Percentiles rank a stretch among this genome's conserved stretches.
Conservation (phyloP, 2,797 vertebrate genomes). For the Falco berigora region DNA sequence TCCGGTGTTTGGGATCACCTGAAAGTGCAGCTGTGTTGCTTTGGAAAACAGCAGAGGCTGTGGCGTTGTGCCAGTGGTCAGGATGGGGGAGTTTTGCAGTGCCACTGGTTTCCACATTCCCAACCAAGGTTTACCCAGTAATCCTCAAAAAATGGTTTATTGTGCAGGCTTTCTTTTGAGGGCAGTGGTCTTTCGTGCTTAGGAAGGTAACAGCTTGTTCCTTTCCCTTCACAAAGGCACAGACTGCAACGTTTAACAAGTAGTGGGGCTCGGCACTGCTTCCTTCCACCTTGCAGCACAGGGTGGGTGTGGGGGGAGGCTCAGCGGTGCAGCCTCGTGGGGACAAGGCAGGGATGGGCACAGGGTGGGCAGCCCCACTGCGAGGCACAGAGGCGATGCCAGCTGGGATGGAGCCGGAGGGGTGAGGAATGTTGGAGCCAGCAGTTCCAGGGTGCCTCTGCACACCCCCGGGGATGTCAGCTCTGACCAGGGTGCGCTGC, state of each 20-base stretch:
- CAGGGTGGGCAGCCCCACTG: rapidly evolving
- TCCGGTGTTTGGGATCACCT: background rate
- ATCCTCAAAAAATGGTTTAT: background rate
- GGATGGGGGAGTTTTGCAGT: background rate
- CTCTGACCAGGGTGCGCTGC: too few species aligned
- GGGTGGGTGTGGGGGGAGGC: rapidly evolving
- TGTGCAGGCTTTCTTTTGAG: background rate
- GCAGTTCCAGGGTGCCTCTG: background rate
- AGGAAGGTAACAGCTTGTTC: background rate
- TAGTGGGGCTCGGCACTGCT: rapidly evolving
- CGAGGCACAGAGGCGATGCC: background rate
- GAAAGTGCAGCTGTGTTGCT: background rate
- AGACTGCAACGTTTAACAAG: background rate
- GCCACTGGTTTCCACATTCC: background rate
- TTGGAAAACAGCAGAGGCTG: background rate
- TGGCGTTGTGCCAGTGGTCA: background rate
- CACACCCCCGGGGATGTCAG: rapidly evolving
- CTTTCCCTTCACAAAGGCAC: background rate
- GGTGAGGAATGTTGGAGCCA: background rate
- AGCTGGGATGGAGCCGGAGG: background rate
- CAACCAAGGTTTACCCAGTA: background rate
- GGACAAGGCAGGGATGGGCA: background rate
- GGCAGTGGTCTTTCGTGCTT: background rate
- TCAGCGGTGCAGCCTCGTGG: background rate
- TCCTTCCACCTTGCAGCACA: background rate